A percentile compares a stretch with the other conserved stretches of the same genome.
Evolutionary conservation across 1,140 invertebrate species (phyloP).

Genomic region (Drosophila nigromelanica): DNA sequence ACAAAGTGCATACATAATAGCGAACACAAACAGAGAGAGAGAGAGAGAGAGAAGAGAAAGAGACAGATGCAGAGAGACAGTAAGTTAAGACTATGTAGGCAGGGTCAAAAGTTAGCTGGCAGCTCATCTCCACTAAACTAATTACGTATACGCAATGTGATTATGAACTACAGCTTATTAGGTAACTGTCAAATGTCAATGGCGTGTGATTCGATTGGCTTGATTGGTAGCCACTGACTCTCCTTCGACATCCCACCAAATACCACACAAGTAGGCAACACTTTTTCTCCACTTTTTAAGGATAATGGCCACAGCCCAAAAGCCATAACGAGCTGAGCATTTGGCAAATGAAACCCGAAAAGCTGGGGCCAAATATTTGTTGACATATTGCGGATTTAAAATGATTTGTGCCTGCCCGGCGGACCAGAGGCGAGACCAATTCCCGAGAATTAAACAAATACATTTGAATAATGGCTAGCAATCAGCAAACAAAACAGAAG

Average conservation of each 20-base stretch:
- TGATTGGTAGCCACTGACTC: not conserved
- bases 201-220: constrained; percentile 3
- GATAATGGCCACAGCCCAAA: constrained; percentile 39
- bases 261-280: not conserved
- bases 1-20: constrained; percentile 71
- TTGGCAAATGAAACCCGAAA: constrained; percentile 25
- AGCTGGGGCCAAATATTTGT: constrained; percentile 61
- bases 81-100: constrained; percentile 4
- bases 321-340: constrained; percentile 66
- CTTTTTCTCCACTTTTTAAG: constrained; percentile 1
- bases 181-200: constrained; percentile 25
- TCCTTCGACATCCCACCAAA: not conserved
- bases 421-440: constrained; percentile 32
- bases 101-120: not conserved
- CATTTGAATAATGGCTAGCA: constrained; percentile 80
- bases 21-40: not conserved
- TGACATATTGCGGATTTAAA: constrained; percentile 82
- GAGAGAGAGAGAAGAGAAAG: not conserved
- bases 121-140: constrained; percentile 58
- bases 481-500: constrained; percentile 81
- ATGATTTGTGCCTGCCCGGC: constrained; percentile 70
- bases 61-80: not conserved
- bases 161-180: constrained; percentile 70
- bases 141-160: constrained; percentile 77
- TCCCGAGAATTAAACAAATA: constrained; percentile 78